These are phyloP conservation scores for Toxotes jaculatrix DNA, from an alignment of 2,113 vertebrate genomes.

Conservation along the genomic window DNA sequence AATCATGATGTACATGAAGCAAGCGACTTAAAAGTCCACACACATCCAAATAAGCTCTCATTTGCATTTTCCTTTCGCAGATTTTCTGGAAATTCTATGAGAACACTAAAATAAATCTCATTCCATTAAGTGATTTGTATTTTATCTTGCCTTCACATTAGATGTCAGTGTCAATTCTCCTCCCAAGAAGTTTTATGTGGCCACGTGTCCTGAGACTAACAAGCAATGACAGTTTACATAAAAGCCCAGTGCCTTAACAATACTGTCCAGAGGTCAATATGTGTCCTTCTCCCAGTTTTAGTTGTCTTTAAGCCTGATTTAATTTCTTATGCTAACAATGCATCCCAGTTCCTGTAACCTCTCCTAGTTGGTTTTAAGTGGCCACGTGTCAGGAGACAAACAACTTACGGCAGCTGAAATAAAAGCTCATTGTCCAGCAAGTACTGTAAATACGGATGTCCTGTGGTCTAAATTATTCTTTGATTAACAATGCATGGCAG, in stretches of 20 bases:
- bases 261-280: constrained; percentile 28
- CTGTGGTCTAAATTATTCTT: constrained; percentile 64
- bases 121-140: background rate
- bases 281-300: constrained; percentile 3
- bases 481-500: constrained; percentile 72
- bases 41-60: too few relatives aligned
- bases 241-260: constrained; percentile 43
- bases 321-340: constrained; percentile 57
- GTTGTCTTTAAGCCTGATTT: constrained; percentile 48
- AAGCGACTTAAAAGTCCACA: too few relatives aligned
- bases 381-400: constrained; percentile 75
- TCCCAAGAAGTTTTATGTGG: constrained; percentile 8
- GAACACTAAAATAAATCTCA: background rate
- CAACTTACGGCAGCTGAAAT: constrained; percentile 66
- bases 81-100: background rate
- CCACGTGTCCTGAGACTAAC: constrained; percentile 36
- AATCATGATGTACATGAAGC: background rate
- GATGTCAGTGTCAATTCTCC: background rate
- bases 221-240: constrained; percentile 26
- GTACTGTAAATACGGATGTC: constrained; percentile 66
- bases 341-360: constrained; percentile 54
- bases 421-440: constrained; percentile 72
- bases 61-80: too few relatives aligned
- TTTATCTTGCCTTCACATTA: constrained; percentile 6
- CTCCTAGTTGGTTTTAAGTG: constrained; percentile 74